Percentiles rank a stretch among this genome's conserved stretches.
Conservation (phyloP, 2,797 vertebrate species). For the Mastacembelus armatus region DNA sequence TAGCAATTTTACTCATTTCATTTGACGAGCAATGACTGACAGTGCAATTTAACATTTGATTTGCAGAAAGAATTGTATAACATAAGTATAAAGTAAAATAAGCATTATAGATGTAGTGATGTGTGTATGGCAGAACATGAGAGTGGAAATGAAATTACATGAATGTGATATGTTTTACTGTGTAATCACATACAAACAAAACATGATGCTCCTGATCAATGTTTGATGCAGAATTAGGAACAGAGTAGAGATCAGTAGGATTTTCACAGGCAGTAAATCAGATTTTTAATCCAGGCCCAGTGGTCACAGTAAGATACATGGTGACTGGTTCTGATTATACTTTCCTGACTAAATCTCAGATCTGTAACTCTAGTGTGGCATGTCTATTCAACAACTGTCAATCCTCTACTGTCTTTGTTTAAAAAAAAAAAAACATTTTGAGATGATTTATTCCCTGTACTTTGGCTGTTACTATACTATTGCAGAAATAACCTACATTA, state of each 20-base stretch:
- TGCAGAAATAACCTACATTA: conserved; percentile 18
- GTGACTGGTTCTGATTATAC: conserved; percentile 30
- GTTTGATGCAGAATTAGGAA: background rate
- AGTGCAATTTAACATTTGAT: conserved; percentile 8
- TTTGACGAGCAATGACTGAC: conserved; percentile 27
- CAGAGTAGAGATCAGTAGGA: conserved; percentile 24
- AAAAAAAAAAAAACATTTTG: conserved; percentile 2
- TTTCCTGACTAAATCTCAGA: conserved; percentile 11
- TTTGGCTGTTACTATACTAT: conserved; percentile 15
- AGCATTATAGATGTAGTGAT: background rate
- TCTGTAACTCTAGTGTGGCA: conserved; percentile 9
- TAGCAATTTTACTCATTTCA: conserved; percentile 11
- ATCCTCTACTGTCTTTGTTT: background rate
- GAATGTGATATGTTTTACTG: conserved; percentile 23
- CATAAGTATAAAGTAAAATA: background rate
- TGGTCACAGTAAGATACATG: conserved; percentile 12
- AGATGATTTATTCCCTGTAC: conserved; percentile 16
- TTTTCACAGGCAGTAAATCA: conserved; percentile 23
- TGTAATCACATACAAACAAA: background rate
- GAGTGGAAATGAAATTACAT: background rate
- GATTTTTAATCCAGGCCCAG: conserved; percentile 22
- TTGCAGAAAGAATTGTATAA: background rate
- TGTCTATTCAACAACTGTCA: conserved; percentile 14
- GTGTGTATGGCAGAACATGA: too few species aligned
- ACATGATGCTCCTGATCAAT: background rate